phyloP scores from a whole-genome alignment of 1,140 invertebrate genomes.

The Wasmannia auropunctata region DNA sequence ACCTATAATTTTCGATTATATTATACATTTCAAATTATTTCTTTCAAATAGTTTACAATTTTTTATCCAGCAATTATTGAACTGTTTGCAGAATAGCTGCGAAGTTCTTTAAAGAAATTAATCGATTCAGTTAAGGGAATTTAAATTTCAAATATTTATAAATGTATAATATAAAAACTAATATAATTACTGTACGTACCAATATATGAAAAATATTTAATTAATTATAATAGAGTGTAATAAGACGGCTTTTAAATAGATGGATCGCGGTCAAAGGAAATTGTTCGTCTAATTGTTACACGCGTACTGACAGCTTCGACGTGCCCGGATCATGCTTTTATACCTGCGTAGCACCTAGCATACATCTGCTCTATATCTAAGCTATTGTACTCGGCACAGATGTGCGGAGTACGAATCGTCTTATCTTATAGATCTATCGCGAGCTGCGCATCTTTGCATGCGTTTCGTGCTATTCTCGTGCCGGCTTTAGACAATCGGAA shows the following conservation, averaged over 20 bases:
- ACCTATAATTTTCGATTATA: background rate
- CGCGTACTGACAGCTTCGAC: conserved; percentile 34
- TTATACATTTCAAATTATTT: background rate
- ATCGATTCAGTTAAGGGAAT: background rate
- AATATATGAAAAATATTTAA: background rate
- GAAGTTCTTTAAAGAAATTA: background rate
- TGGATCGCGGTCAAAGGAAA: background rate
- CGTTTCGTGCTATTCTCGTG: conserved; percentile 58
- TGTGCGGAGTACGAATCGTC: conserved; percentile 33
- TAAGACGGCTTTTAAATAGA: background rate
- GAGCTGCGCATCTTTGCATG: conserved; percentile 56
- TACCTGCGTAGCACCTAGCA: conserved; percentile 10
- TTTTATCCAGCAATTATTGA: background rate
- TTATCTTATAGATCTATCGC: conserved; percentile 62
- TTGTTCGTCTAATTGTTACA: conserved; percentile 32
- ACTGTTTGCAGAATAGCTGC: conserved; percentile 38
- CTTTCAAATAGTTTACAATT: background rate
- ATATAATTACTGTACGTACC: background rate
- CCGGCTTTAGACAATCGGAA: conserved; percentile 51
- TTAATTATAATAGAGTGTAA: background rate
- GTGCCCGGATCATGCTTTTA: conserved; percentile 49
- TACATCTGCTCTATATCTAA: conserved; percentile 1
- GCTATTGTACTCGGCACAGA: conserved; percentile 16
- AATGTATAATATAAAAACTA: background rate
- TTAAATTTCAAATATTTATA: background rate